These are phyloP conservation scores for Meda fulgida DNA, from an alignment of 2,797 vertebrate genomes.

Conservation along the genomic window DNA sequence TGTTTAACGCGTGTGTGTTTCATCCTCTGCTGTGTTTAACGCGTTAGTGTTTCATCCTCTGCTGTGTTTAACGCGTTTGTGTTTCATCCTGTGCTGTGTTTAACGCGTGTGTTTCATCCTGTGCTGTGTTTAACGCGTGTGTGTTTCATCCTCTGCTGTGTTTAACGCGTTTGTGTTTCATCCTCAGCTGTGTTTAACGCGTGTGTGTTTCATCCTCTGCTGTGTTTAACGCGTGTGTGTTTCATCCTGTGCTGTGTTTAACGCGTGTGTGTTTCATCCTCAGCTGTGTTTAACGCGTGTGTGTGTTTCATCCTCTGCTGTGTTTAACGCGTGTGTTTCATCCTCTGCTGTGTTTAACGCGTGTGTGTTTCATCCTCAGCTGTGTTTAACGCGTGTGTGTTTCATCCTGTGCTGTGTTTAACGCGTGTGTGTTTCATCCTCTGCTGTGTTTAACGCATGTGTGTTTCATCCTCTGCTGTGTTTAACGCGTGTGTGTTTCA, in stretches of 20 bases:
- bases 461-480: neutral
- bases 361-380: slow-evolving; percentile 59
- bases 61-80: slow-evolving; percentile 44
- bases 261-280: neutral
- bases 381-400: too few species aligned
- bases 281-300: slow-evolving; percentile 30
- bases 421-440: slow-evolving; percentile 55
- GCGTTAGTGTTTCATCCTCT: neutral
- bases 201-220: slow-evolving; percentile 18
- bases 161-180: too few species aligned
- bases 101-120: neutral
- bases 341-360: neutral
- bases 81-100: too few species aligned
- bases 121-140: slow-evolving; percentile 30
- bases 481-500: slow-evolving; percentile 50
- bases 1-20: slow-evolving; percentile 49
- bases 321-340: too few species aligned
- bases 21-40: too few species aligned
- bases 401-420: neutral
- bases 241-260: too few species aligned
- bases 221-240: slow-evolving; percentile 48
- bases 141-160: too few species aligned
- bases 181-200: neutral
- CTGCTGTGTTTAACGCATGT: too few species aligned
- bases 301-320: too few species aligned